Evolutionary conservation across 2,888 invertebrate genomes (phyloP).

Genomic region (Azorinus chamasolen): DNA sequence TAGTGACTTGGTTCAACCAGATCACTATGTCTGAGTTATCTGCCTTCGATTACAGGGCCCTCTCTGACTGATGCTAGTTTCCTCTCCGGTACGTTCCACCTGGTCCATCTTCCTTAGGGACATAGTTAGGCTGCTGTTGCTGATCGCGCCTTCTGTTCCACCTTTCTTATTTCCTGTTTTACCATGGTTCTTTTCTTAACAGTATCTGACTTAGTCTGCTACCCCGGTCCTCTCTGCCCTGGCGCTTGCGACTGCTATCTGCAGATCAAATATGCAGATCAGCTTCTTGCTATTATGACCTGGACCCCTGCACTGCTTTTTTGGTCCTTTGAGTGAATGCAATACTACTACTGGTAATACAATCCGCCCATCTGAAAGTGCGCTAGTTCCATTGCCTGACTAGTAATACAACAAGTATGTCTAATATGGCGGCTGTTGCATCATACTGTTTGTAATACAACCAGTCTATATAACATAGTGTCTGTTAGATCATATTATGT

Average conservation of each 20-base stretch:
- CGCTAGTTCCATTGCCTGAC: no score
- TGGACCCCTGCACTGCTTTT: slow-evolving; percentile 30
- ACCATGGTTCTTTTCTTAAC: slow-evolving; percentile 15
- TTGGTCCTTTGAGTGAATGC: slow-evolving; percentile 22
- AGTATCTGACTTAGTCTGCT: neutral
- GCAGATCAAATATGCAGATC: slow-evolving; percentile 17
- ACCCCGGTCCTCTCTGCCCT: slow-evolving; percentile 18
- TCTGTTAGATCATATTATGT: no score
- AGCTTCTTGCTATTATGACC: slow-evolving; percentile 33
- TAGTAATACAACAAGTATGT: no score
- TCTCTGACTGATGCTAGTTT: no score
- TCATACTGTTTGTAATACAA: no score
- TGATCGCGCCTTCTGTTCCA: slow-evolving; percentile 16
- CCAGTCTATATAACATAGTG: no score
- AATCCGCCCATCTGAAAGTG: no score
- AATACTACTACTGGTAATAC: no score
- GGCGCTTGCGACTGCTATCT: slow-evolving; percentile 14
- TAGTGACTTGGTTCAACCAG: no score
- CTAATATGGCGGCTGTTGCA: no score
- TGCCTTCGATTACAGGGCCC: no score
- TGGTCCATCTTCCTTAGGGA: slow-evolving; percentile 23
- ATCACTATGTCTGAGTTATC: no score
- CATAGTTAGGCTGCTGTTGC: slow-evolving; percentile 1
- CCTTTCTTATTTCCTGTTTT: slow-evolving; percentile 24
- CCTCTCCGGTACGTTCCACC: slow-evolving; percentile 19